Evolutionary conservation across 2,888 invertebrate genomes (phyloP).

Genomic region (Nycteola revayana): DNA sequence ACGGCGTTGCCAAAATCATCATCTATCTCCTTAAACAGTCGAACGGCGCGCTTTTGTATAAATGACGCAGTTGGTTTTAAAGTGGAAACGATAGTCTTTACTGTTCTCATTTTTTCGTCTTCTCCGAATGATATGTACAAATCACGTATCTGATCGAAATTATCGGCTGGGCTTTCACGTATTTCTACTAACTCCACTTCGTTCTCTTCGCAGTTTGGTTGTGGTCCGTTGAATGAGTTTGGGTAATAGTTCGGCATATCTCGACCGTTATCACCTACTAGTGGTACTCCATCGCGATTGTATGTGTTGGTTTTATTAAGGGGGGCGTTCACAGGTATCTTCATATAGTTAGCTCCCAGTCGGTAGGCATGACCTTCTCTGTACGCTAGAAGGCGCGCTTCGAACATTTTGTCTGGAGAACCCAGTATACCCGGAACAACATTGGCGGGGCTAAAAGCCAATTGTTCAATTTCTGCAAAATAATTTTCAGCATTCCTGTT

Average conservation of each 20-base stretch:
- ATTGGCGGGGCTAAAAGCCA: constrained; percentile 93
- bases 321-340: constrained; percentile 97
- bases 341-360: constrained; percentile 94
- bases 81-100: constrained; percentile 89
- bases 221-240: constrained; percentile 94
- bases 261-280: constrained; percentile 88
- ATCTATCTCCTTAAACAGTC: constrained; percentile 90
- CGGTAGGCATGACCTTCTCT: constrained; percentile 91
- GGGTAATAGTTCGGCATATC: constrained; percentile 97
- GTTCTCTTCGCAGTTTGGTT: constrained; percentile 82
- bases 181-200: constrained; percentile 75
- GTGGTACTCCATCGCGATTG: constrained; percentile 92
- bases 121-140: constrained; percentile 89
- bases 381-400: constrained; percentile 91
- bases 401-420: constrained; percentile 94
- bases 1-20: constrained; percentile 85
- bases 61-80: constrained; percentile 87
- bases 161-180: constrained; percentile 89
- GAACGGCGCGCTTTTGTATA: constrained; percentile 82
- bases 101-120: constrained; percentile 87
- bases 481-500: constrained; percentile 94
- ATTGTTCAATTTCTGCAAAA: constrained; percentile 95
- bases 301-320: constrained; percentile 84
- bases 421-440: constrained; percentile 94
- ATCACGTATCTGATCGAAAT: constrained; percentile 90